Evolutionary conservation across 1,140 invertebrate species (phyloP).

Genomic region (Radopholus similis): DNA sequence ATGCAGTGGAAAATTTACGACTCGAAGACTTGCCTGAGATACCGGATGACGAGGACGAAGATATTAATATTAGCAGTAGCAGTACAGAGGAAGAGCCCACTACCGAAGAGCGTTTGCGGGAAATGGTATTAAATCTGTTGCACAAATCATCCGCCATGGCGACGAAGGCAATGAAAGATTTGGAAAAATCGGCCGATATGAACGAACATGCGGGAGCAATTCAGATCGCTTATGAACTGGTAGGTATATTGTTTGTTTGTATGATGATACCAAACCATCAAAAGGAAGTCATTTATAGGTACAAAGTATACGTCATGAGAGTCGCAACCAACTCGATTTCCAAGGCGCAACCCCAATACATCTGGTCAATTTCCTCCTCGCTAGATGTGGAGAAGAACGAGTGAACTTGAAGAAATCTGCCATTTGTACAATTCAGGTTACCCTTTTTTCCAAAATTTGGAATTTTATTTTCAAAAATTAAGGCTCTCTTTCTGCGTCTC

Average conservation of each 20-base stretch:
- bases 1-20: no score
- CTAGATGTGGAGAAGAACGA: constrained; percentile 9
- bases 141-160: neutral
- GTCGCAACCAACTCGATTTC: neutral
- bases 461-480: neutral
- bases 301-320: neutral
- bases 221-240: constrained; percentile 6
- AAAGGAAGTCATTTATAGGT: neutral
- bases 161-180: neutral
- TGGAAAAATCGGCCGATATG: neutral
- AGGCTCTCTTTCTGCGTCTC: constrained; percentile 4
- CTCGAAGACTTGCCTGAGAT: no score
- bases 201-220: neutral
- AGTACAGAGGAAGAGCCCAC: neutral
- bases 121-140: constrained; percentile 11
- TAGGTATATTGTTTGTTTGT: neutral
- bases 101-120: neutral
- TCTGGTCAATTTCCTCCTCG: constrained; percentile 9
- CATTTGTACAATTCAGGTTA: constrained; percentile 17
- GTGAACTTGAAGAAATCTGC: constrained; percentile 15
- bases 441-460: neutral
- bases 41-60: no score
- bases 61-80: no score
- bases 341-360: neutral
- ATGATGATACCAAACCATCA: neutral